Conservation (phyloP, 2,888 invertebrate genomes). For the Lochmaea capreae region DNA sequence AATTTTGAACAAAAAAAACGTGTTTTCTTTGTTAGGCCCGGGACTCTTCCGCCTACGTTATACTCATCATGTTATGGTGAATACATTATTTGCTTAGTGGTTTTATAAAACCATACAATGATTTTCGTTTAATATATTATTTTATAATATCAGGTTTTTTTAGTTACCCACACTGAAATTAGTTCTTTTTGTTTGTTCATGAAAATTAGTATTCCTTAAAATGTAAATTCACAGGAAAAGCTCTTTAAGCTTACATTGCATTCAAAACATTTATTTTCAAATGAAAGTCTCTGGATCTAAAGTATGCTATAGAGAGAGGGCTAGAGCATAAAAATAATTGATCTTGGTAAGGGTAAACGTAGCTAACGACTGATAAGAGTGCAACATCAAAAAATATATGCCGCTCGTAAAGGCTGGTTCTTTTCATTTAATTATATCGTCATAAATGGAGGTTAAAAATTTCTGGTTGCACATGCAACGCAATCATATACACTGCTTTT, state of each 20-base stretch:
- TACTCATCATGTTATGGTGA: no score
- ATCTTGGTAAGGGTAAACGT: conserved; percentile 6
- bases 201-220: no score
- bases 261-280: conserved; percentile 4
- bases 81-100: no score
- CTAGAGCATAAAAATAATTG: conserved; percentile 16
- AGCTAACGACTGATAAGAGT: conserved; percentile 14
- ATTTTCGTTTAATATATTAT: no score
- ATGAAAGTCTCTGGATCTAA: background rate
- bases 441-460: conserved; percentile 7
- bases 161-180: no score
- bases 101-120: no score
- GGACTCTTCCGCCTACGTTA: no score
- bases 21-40: no score
- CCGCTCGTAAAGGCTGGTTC: conserved; percentile 8
- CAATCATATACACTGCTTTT: conserved; percentile 24
- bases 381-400: conserved; percentile 17
- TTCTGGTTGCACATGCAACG: conserved; percentile 25
- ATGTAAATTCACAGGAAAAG: background rate
- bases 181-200: no score
- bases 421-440: conserved; percentile 6
- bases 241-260: conserved; percentile 1
- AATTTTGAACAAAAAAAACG: no score
- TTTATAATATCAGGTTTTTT: no score
- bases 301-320: conserved; percentile 2